Percentiles rank a stretch among this genome's conserved stretches.
These are phyloP conservation scores for Dasysyrphus albostriatus DNA, from an alignment of 2,888 invertebrate species.

Conservation along the genomic window DNA sequence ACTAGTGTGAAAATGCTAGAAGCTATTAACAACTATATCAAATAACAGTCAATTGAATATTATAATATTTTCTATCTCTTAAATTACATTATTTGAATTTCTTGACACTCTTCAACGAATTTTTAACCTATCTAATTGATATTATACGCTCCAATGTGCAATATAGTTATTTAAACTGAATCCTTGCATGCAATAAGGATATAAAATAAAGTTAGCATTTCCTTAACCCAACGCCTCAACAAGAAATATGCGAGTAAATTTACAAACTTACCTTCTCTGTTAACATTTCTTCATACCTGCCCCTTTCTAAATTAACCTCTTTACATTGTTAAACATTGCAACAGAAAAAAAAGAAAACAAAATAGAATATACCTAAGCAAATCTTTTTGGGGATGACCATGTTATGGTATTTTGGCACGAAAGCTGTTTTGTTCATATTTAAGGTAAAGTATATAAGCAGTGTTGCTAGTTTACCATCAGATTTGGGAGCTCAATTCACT, in stretches of 20 bases:
- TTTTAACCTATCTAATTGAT: neutral
- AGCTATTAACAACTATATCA: neutral
- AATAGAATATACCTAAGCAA: constrained; percentile 23
- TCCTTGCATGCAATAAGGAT: constrained; percentile 58
- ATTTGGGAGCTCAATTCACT: constrained; percentile 51
- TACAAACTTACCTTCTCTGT: constrained; percentile 49
- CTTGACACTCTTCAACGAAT: constrained; percentile 21
- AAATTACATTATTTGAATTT: constrained; percentile 40
- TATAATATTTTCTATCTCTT: neutral
- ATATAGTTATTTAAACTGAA: constrained; percentile 41
- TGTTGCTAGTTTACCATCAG: neutral
- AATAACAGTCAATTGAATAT: neutral
- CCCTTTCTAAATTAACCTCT: neutral
- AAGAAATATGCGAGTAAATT: constrained; percentile 62
- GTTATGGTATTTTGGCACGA: constrained; percentile 69
- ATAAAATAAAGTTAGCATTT: constrained; percentile 64
- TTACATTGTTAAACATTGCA: constrained; percentile 9
- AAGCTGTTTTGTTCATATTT: constrained; percentile 28
- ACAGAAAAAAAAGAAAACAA: neutral
- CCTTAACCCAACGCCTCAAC: constrained; percentile 66
- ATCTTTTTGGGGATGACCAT: constrained; percentile 61
- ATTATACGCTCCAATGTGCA: constrained; percentile 42
- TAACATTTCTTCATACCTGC: neutral
- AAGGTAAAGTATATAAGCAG: neutral
- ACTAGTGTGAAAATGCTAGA: no score